A percentile compares a stretch with the other conserved stretches of the same genome.
Evolutionary conservation across 2,888 invertebrate genomes (phyloP).

Genomic region (Andrena praecox): DNA sequence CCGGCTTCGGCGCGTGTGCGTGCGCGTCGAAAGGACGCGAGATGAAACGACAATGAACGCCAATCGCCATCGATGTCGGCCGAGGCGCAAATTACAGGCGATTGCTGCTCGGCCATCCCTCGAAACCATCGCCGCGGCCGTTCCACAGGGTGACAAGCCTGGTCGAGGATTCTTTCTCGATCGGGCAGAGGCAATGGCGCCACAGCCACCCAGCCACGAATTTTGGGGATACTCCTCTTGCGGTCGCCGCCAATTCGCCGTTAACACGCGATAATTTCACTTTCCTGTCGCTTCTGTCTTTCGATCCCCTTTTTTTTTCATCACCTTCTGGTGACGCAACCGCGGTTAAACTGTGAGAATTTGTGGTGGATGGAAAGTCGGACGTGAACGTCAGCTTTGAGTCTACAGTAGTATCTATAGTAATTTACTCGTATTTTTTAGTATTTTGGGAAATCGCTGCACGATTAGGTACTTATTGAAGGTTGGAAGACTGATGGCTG

Average conservation of each 20-base stretch:
- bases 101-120: constrained; percentile 72
- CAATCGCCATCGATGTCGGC: constrained; percentile 78
- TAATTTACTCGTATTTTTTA: too few relatives aligned
- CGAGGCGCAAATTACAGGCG: constrained; percentile 82
- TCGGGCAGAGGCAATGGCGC: constrained; percentile 57
- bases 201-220: not conserved
- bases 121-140: constrained; percentile 67
- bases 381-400: too few relatives aligned
- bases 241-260: not conserved
- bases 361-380: too few relatives aligned
- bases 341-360: too few relatives aligned
- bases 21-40: constrained; percentile 33
- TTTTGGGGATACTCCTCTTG: not conserved
- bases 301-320: not conserved
- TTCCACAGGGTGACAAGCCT: constrained; percentile 79
- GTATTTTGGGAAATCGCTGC: not conserved
- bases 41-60: constrained; percentile 78
- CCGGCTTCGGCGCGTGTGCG: not conserved
- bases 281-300: not conserved
- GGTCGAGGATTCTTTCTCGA: constrained; percentile 48
- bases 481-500: not conserved
- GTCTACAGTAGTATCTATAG: too few relatives aligned
- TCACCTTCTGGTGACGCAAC: not conserved
- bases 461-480: not conserved
- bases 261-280: constrained; percentile 1